Conservation (phyloP, 2,888 invertebrate species). For the Catocala fraxini region DNA sequence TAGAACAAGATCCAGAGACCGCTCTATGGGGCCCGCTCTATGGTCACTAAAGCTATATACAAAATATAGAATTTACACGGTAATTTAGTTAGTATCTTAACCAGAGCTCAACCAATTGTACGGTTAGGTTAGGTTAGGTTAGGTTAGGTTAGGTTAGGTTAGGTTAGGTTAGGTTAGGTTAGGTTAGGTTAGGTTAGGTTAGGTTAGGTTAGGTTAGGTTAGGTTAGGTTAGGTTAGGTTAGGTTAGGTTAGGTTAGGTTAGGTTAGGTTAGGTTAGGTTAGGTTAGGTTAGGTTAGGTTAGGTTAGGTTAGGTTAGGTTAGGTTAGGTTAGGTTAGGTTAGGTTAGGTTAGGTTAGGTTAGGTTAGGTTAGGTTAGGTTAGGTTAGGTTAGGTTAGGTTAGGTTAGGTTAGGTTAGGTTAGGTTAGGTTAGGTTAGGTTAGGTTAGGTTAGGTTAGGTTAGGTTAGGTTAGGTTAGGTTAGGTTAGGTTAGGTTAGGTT, state of each 20-base stretch:
- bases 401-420: conserved; percentile 38
- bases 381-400: conserved; percentile 26
- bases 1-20: no score
- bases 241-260: conserved; percentile 43
- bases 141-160: conserved; percentile 37
- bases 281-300: conserved; percentile 43
- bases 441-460: conserved; percentile 37
- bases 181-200: conserved; percentile 18
- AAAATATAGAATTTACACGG: no score
- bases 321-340: conserved; percentile 37
- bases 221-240: conserved; percentile 43
- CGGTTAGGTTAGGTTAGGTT: conserved; percentile 31
- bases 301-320: conserved; percentile 41
- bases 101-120: not conserved
- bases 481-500: conserved; percentile 32
- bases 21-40: no score
- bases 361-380: conserved; percentile 32
- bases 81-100: no score
- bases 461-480: conserved; percentile 34
- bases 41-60: no score
- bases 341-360: conserved; percentile 45
- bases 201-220: conserved; percentile 40
- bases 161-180: conserved; percentile 34
- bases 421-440: conserved; percentile 27
- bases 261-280: conserved; percentile 40